phyloP scores from a whole-genome alignment of 2,113 vertebrate species.

The Bubo blakistoni region DNA sequence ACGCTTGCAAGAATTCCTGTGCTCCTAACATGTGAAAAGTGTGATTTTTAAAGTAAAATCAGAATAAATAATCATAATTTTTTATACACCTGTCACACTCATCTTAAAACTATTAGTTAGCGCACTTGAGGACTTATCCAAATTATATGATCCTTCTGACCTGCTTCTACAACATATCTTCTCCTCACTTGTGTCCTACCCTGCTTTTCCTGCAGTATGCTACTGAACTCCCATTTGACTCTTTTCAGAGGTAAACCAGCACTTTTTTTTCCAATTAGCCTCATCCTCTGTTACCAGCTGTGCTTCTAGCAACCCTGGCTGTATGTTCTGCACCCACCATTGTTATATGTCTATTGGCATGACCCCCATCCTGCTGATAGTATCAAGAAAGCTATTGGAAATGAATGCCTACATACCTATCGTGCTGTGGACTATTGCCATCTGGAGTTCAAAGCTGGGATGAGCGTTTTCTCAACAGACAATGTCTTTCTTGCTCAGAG shows the following conservation, averaged over 20 bases:
- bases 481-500: neutral
- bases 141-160: neutral
- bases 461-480: neutral
- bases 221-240: neutral
- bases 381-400: neutral
- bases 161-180: neutral
- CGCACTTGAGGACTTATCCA: neutral
- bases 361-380: neutral
- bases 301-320: neutral
- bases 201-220: neutral
- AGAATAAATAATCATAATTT: neutral
- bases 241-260: neutral
- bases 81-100: neutral
- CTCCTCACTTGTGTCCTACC: neutral
- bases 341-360: neutral
- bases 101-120: neutral
- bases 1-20: neutral
- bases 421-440: conserved; percentile 43
- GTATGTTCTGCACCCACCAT: neutral
- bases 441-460: conserved; percentile 48
- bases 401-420: rapidly evolving
- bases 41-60: neutral
- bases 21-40: neutral
- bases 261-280: neutral
- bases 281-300: neutral